Evolutionary conservation across 1,140 invertebrate species (phyloP).

Genomic region (Pachypeltis micranthus): DNA sequence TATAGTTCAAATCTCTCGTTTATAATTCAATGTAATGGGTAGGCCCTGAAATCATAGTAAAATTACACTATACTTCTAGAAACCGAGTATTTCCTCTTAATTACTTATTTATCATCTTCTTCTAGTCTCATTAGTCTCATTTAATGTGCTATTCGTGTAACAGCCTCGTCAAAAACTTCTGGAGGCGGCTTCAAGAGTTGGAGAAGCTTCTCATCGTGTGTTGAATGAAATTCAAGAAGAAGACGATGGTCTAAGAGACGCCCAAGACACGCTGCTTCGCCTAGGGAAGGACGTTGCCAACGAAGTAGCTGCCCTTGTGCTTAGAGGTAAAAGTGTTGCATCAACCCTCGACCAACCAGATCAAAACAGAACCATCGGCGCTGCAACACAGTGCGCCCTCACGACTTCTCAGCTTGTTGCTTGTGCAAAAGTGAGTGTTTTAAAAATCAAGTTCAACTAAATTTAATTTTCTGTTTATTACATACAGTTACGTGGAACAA

Average conservation of each 20-base stretch:
- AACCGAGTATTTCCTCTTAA: too few species aligned
- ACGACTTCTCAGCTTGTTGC: constrained; percentile 96
- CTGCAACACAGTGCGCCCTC: constrained; percentile 91
- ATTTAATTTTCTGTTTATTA: constrained; percentile 2
- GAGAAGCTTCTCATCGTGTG: constrained; percentile 88
- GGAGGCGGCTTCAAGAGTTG: constrained; percentile 86
- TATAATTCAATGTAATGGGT: too few species aligned
- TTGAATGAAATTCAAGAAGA: constrained; percentile 92
- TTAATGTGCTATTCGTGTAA: too few species aligned
- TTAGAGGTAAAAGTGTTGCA: constrained; percentile 88
- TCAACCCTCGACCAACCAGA: constrained; percentile 67
- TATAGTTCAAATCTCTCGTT: too few species aligned
- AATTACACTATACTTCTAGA: too few species aligned
- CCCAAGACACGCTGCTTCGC: constrained; percentile 74
- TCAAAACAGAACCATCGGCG: constrained; percentile 79
- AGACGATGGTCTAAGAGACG: constrained; percentile 60
- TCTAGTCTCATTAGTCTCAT: too few species aligned
- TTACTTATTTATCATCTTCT: too few species aligned
- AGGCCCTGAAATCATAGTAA: too few species aligned
- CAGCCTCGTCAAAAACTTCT: constrained; percentile 83
- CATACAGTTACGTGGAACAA: too few species aligned
- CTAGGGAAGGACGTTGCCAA: constrained; percentile 93
- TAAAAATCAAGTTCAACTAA: neutral
- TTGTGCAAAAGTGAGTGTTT: constrained; percentile 71
- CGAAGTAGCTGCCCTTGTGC: constrained; percentile 85